Conservation (phyloP, 1,140 invertebrate genomes). For the Agrilus planipennis region DNA sequence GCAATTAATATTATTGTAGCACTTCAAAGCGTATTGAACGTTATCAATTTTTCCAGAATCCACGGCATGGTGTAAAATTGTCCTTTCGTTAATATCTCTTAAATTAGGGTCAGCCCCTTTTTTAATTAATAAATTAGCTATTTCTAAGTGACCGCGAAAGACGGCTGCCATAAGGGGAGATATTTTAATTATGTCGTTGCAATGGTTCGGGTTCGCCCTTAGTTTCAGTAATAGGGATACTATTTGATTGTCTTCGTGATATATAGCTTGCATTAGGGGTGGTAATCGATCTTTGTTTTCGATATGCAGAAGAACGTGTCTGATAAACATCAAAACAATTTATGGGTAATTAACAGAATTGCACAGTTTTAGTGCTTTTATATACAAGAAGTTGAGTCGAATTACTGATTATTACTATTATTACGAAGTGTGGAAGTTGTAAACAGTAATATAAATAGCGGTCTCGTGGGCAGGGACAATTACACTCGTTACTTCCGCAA, state of each 20-base stretch:
- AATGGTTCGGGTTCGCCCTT: conserved; percentile 22
- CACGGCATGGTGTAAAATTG: conserved; percentile 39
- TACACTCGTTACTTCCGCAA: conserved; percentile 21
- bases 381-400: no score
- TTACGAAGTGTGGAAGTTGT: no score
- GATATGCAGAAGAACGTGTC: conserved; percentile 18
- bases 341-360: no score
- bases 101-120: conserved; percentile 30
- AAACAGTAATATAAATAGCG: conserved; percentile 25
- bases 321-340: conserved; percentile 16
- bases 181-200: conserved; percentile 9
- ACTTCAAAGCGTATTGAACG: conserved; percentile 32
- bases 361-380: no score
- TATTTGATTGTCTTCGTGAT: conserved; percentile 16
- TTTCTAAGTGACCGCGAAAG: conserved; percentile 19
- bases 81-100: conserved; percentile 32
- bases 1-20: conserved; percentile 30
- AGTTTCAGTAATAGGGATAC: conserved; percentile 19
- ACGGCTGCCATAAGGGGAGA: conserved; percentile 26
- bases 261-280: conserved; percentile 19
- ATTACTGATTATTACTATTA: no score
- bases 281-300: conserved; percentile 24
- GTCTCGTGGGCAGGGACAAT: conserved; percentile 17
- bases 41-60: conserved; percentile 34
- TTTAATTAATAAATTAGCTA: conserved; percentile 32